A percentile compares a stretch with the other conserved stretches of the same genome.
phyloP scores from a whole-genome alignment of 1,140 invertebrate species.

The Dendroctonus ponderosae region DNA sequence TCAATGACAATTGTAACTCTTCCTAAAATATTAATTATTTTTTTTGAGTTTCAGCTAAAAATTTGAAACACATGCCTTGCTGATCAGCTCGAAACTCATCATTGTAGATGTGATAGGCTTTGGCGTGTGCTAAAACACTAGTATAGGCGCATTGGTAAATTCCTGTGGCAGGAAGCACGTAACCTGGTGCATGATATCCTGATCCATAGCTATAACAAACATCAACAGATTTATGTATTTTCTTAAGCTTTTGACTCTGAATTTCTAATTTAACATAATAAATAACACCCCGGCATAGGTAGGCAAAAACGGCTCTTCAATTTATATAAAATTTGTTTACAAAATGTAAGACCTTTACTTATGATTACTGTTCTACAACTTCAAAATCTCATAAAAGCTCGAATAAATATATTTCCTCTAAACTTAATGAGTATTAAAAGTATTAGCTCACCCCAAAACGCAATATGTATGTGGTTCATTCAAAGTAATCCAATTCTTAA shows the following conservation, averaged over 20 bases:
- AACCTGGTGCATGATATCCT: constrained; percentile 31
- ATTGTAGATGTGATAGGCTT: constrained; percentile 51
- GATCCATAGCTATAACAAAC: constrained; percentile 19
- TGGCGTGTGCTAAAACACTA: constrained; percentile 51
- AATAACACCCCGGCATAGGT: too few relatives aligned
- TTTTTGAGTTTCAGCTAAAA: not conserved
- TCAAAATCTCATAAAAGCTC: too few relatives aligned
- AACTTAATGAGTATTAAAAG: too few relatives aligned
- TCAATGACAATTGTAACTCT: constrained; percentile 56
- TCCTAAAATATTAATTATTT: constrained; percentile 41
- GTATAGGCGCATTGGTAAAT: constrained; percentile 53
- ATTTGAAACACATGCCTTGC: constrained; percentile 14
- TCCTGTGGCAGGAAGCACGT: constrained; percentile 38
- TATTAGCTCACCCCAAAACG: constrained; percentile 14
- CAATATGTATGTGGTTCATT: constrained; percentile 38
- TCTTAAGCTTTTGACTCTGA: too few relatives aligned
- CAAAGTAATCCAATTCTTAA: constrained; percentile 53
- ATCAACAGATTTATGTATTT: too few relatives aligned
- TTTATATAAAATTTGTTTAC: too few relatives aligned
- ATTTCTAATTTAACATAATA: too few relatives aligned
- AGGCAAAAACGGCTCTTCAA: too few relatives aligned
- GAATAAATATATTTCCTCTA: not conserved
- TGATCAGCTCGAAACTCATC: constrained; percentile 28
- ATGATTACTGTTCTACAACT: not conserved
- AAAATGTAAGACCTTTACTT: too few relatives aligned